These are phyloP conservation scores for Echiichthys vipera DNA, from an alignment of 2,797 vertebrate genomes.

Conservation along the genomic window DNA sequence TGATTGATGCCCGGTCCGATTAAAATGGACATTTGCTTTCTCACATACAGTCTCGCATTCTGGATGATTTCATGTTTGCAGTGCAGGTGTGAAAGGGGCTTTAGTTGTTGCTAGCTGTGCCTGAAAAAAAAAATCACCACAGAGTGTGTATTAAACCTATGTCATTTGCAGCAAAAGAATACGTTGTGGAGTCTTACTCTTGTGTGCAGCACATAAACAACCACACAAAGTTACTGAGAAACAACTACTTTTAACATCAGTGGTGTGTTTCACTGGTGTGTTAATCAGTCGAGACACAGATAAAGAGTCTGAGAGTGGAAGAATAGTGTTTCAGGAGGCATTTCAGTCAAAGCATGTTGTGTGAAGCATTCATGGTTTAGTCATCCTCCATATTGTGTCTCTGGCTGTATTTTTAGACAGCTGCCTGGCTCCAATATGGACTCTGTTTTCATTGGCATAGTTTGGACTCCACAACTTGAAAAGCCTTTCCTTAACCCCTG, in stretches of 20 bases:
- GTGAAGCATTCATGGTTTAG: constrained; percentile 62
- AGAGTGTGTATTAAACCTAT: neutral
- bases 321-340: constrained; percentile 34
- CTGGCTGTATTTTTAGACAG: constrained; percentile 81
- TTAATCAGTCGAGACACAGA: constrained; percentile 23
- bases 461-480: constrained; percentile 79
- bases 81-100: no score
- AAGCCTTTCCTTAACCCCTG: constrained; percentile 75
- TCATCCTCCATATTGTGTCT: constrained; percentile 82
- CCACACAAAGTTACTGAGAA: neutral
- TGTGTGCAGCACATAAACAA: neutral
- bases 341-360: constrained; percentile 61
- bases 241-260: constrained; percentile 17
- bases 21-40: no score
- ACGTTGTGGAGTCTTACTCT: neutral
- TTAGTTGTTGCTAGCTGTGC: neutral
- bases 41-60: no score
- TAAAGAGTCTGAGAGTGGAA: constrained; percentile 19
- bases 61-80: no score
- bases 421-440: constrained; percentile 75
- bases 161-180: neutral
- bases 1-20: no score
- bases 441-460: constrained; percentile 83
- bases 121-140: neutral
- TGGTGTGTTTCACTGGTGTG: constrained; percentile 17